phyloP scores from a whole-genome alignment of 2,888 invertebrate genomes.

The Theretra japonica region DNA sequence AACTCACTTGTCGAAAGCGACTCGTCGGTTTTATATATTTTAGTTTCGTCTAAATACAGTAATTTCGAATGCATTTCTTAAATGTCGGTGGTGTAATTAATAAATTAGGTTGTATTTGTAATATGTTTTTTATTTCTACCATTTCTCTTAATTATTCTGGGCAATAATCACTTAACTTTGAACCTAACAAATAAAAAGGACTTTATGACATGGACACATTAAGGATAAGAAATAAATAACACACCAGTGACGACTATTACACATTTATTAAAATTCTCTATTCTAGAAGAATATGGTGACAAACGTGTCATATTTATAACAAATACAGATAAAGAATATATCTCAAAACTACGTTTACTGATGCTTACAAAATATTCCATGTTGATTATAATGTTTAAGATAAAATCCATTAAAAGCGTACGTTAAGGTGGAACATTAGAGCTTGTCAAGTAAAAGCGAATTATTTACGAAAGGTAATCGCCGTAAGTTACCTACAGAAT shows the following conservation, averaged over 20 bases:
- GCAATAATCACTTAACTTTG: no score
- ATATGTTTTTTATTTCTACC: slow-evolving; percentile 53
- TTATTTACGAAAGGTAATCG: no score
- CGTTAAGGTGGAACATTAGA: no score
- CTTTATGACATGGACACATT: background rate
- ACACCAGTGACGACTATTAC: background rate
- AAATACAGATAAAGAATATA: background rate
- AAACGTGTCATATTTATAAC: background rate
- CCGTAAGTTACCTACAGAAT: no score
- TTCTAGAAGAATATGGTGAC: background rate
- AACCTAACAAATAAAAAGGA: no score
- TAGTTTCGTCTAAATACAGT: slow-evolving; percentile 78
- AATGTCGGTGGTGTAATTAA: slow-evolving; percentile 71
- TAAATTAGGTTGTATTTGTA: slow-evolving; percentile 83
- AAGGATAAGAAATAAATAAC: background rate
- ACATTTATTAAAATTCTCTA: background rate
- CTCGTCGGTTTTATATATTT: slow-evolving; percentile 56
- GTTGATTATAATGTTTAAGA: no score
- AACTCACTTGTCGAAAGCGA: slow-evolving; percentile 39
- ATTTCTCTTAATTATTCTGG: background rate
- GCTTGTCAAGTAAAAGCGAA: no score
- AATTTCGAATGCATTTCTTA: slow-evolving; percentile 80
- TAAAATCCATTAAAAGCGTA: no score
- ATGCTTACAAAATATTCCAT: background rate
- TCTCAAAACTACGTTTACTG: background rate